Base-by-base conservation (phyloP, 2,888 invertebrate genomes). In the Cerastis rubricosa region DNA sequence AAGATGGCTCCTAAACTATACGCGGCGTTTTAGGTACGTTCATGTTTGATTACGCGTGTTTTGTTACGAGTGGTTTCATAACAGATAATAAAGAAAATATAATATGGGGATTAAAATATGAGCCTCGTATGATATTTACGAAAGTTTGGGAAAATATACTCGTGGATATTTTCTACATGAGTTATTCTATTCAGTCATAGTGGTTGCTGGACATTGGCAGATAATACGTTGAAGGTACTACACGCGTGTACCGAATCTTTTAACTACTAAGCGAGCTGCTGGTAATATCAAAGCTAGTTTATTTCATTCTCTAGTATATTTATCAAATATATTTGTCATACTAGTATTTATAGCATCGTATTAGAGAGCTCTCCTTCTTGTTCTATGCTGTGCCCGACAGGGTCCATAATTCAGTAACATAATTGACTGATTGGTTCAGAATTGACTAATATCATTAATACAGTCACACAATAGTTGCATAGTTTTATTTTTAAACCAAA, bases 41-140 rank as follows among this genome's bases (percentile, higher is more conserved):
- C 64, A n/a, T 73, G 45, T 85, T 85, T 81, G 67, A 63, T 76
- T 49, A 73, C 70, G 71, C 73, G 70, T 75, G 72, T 73, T 73
- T 49, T 57, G 47, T 73, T 73, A 65, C 61, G 35, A 80, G 61
- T 74, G 54, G 59, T 74, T 80, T 80, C 47, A 61, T 67, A 25
- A 59, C 14, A 66, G 69, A 70, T 80, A 49, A 74, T 71, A 54
- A 81, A 85, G 66, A 63, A 57, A 85, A 71, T 77, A 63, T 75
- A 47, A 29, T 66, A 63, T 5, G 47, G 14, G 59, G 19, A 77
- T 77, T 64, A 45, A 65, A 82, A 64, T 45, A 57, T 67, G 19
- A 79, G 43, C 9, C 40, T 7, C 35, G 35, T 49, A 45, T 29
- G 11, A 43, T n/a, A 12, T 29, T 54, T 45, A 19, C 9, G 25